Evolutionary conservation across 2,888 invertebrate genomes (phyloP).

Genomic region (Cyaniris semiargus): DNA sequence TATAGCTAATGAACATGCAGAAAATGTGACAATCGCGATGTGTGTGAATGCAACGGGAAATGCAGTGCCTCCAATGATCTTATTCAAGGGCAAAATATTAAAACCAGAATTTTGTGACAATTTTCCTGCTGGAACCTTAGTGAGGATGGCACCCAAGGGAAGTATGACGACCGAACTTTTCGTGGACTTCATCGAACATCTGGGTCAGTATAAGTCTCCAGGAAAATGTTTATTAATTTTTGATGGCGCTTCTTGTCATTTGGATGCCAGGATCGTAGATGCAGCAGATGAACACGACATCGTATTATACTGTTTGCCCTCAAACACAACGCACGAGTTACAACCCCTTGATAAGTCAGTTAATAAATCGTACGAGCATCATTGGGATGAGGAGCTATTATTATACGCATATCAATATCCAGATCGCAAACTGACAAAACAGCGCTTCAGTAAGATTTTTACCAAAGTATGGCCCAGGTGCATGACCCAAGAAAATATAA

Average conservation of each 20-base stretch:
- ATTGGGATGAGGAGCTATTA: constrained; percentile 41
- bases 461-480: constrained; percentile 38
- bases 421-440: constrained; percentile 36
- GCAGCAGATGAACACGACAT: constrained; percentile 40
- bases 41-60: constrained; percentile 39
- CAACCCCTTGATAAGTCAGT: constrained; percentile 43
- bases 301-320: constrained; percentile 41
- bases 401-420: constrained; percentile 38
- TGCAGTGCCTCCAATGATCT: constrained; percentile 38
- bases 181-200: constrained; percentile 41
- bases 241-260: constrained; percentile 40
- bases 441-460: constrained; percentile 39
- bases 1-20: constrained; percentile 34
- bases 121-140: constrained; percentile 36
- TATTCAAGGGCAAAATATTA: constrained; percentile 40
- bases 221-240: constrained; percentile 42
- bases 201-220: constrained; percentile 39
- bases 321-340: constrained; percentile 42
- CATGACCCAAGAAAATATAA: constrained; percentile 37
- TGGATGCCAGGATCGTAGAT: constrained; percentile 41
- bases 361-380: constrained; percentile 41
- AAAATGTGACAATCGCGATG: constrained; percentile 35
- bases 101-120: constrained; percentile 40
- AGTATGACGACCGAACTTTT: constrained; percentile 41
- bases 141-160: constrained; percentile 39